A percentile compares a stretch with the other conserved stretches of the same genome.
Evolutionary conservation across 1,140 invertebrate genomes (phyloP).

Genomic region (Drosophila truncata): DNA sequence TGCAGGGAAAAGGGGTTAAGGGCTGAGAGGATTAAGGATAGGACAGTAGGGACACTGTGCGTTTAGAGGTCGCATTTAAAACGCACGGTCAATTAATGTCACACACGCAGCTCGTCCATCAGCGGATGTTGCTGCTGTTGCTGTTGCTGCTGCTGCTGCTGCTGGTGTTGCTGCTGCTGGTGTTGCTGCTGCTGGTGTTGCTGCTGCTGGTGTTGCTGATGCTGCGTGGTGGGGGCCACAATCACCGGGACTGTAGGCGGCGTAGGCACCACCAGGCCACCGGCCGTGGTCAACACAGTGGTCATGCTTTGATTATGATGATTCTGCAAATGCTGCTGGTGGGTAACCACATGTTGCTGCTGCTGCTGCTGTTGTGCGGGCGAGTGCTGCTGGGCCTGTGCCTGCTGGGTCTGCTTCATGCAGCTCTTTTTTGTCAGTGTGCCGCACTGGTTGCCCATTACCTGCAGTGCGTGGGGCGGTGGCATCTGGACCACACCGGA

Average conservation of each 20-base stretch:
- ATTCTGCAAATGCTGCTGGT: conserved; percentile 79
- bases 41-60: conserved; percentile 42
- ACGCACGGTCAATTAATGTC: conserved; percentile 88
- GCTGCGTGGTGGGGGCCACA: conserved; percentile 77
- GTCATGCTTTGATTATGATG: conserved; percentile 85
- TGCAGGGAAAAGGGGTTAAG: conserved; percentile 4
- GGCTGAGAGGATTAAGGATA: not conserved
- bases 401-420: conserved; percentile 79
- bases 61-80: conserved; percentile 85
- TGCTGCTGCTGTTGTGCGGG: conserved; percentile 65
- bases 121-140: conserved; percentile 85
- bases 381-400: conserved; percentile 77
- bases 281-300: conserved; percentile 75
- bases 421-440: conserved; percentile 89
- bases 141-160: conserved; percentile 85
- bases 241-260: conserved; percentile 76
- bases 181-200: conserved; percentile 86
- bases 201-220: conserved; percentile 85
- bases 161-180: conserved; percentile 62
- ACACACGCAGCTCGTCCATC: conserved; percentile 93
- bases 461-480: conserved; percentile 89
- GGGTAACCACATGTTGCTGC: conserved; percentile 58
- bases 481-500: conserved; percentile 87
- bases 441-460: conserved; percentile 88
- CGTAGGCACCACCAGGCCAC: conserved; percentile 69